phyloP scores from a whole-genome alignment of 2,888 invertebrate genomes.

The Panzeria rudis region DNA sequence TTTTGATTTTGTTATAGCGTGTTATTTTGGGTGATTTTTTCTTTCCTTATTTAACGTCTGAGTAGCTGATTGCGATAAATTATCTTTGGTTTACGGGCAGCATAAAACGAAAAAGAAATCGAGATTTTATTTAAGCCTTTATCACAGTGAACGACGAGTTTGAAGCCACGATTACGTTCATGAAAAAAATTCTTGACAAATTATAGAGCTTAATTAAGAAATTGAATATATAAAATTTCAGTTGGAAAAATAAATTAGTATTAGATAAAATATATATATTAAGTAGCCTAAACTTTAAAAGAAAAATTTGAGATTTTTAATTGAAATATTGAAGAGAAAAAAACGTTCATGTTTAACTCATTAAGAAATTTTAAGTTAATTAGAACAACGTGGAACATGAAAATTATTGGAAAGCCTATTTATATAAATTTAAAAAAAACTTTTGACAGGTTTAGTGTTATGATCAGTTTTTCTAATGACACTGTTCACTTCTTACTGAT shows the following conservation, averaged over 20 bases:
- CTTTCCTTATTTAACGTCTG: conserved; percentile 13
- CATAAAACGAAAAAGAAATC: conserved; percentile 36
- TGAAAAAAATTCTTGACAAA: conserved; percentile 18
- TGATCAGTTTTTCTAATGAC: too few species aligned
- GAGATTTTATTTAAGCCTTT: conserved; percentile 36
- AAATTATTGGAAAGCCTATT: too few species aligned
- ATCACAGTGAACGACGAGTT: conserved; percentile 19
- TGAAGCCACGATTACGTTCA: not conserved
- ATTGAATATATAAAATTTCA: not conserved
- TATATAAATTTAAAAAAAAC: too few species aligned
- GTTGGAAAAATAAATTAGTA: not conserved
- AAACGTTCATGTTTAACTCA: too few species aligned
- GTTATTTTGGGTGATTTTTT: conserved; percentile 33
- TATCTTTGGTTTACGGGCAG: conserved; percentile 3
- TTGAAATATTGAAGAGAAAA: too few species aligned
- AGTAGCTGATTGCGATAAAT: conserved; percentile 37
- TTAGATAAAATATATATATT: not conserved
- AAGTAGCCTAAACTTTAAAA: not conserved
- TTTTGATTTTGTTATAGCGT: conserved; percentile 31
- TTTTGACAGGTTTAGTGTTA: too few species aligned
- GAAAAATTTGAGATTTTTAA: not conserved
- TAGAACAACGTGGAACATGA: too few species aligned
- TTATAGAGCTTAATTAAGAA: not conserved
- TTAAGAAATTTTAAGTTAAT: too few species aligned
- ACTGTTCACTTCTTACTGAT: too few species aligned